Base-by-base conservation (phyloP, 2,797 vertebrate genomes). In the Taeniopygia guttata region DNA sequence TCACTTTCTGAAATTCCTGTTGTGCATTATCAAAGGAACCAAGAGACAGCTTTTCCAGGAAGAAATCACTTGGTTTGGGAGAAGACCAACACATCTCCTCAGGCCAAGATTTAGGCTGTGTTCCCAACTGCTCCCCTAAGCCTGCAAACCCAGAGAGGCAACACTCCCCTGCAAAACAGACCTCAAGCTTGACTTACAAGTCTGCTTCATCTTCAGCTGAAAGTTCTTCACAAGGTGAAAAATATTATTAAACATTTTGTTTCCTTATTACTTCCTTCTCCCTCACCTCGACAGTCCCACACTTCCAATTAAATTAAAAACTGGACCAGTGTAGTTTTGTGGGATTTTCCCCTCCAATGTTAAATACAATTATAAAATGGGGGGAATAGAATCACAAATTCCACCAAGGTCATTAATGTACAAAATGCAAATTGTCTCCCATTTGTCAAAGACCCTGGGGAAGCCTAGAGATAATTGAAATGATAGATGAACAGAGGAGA, bases 401-500 rank as follows among this genome's bases (percentile, higher is more conserved):
- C 84, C 93, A 86, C 89, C 89, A 97, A 98, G 97, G 97, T 97
- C 97, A 97, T 97, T 97, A 97, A 97, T 83, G 90, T 60, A 96
- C 89, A 93, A 96, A 95, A 97, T 97, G 94, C 95, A 98, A 98
- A 97, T 97, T 95, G 91, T 95, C 94, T 97, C 95, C 88, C 96
- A 97, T 98, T 98, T 97, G 96, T 98, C 97, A 98, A 96, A 97
- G 94, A 92, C 96, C 92, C 94, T 91, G 77, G 94, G 94, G 94
- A 98, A 97, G 97, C 94, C 91, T 94, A 70, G 94, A 97, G 97
- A 97, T 97, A 98, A 98, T 95, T 97, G 96, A 97, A 97, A 97
- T 97, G 97, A 98, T 97, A 98, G 97, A 98, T 98, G 97, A 98
- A 97, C 93, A 96, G 96, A 96, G 90, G 84, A 96, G 97, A 97